A percentile compares a stretch with the other conserved stretches of the same genome.
Conservation (phyloP, 2,797 vertebrate species). For the Eupleurogrammus muticus region DNA sequence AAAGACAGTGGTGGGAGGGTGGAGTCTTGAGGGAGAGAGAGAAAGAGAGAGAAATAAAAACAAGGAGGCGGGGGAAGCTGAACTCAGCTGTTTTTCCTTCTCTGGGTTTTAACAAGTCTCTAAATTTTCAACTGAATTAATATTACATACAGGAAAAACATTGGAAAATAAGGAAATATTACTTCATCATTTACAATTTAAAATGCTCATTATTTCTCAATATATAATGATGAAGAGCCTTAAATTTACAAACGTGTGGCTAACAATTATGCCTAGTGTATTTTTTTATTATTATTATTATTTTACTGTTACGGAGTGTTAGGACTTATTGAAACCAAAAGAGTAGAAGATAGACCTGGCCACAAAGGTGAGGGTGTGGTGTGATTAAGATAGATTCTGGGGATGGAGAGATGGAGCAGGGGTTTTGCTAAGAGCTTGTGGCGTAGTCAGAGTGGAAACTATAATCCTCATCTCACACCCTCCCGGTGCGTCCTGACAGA, state of each 20-base stretch:
- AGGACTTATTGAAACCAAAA: neutral
- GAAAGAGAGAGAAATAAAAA: conserved; percentile 48
- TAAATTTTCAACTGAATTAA: neutral
- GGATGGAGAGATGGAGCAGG: neutral
- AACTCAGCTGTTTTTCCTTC: conserved; percentile 65
- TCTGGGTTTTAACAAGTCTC: conserved; percentile 38
- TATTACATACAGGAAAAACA: too few relatives aligned
- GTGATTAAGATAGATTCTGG: neutral
- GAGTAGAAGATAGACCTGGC: neutral
- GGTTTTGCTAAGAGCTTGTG: conserved; percentile 22
- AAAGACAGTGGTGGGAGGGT: conserved; percentile 70
- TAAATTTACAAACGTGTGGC: neutral
- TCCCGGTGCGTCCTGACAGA: conserved; percentile 56
- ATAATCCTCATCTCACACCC: conserved; percentile 58
- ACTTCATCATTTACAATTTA: too few relatives aligned
- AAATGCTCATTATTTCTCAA: neutral
- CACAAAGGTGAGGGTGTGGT: neutral
- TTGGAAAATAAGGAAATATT: neutral
- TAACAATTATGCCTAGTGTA: neutral
- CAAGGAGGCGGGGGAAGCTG: conserved; percentile 45
- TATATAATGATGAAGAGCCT: too few relatives aligned
- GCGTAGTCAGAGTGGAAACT: conserved; percentile 57
- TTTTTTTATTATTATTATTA: neutral
- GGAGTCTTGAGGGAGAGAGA: conserved; percentile 43
- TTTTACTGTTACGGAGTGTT: too few relatives aligned